These are phyloP conservation scores for Pelosia muscerda DNA, from an alignment of 2,888 invertebrate species.

Conservation along the genomic window DNA sequence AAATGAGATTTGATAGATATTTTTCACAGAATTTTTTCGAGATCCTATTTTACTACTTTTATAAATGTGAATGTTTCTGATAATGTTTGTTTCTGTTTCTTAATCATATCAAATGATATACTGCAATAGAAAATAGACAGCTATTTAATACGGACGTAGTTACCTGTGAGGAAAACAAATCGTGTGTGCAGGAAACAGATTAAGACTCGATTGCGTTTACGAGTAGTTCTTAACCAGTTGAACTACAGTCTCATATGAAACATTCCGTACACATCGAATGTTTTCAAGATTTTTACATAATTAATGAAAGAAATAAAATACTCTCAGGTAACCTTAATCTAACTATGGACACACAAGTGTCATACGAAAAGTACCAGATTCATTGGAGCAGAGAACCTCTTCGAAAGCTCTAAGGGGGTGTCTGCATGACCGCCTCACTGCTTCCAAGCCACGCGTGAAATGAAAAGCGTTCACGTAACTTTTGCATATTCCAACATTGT, in stretches of 20 bases:
- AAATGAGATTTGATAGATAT: background rate
- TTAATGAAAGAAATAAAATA: background rate
- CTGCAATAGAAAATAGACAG: too few species aligned
- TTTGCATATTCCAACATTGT: slow-evolving; percentile 28
- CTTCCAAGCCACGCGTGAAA: slow-evolving; percentile 28
- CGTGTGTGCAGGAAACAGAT: too few species aligned
- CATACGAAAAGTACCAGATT: slow-evolving; percentile 7
- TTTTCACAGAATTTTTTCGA: too few species aligned
- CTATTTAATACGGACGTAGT: too few species aligned
- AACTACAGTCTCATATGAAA: background rate
- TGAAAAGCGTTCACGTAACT: slow-evolving; percentile 28
- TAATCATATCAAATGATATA: too few species aligned
- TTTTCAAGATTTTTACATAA: too few species aligned
- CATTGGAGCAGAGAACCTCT: slow-evolving; percentile 16
- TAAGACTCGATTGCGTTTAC: too few species aligned
- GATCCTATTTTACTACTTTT: too few species aligned
- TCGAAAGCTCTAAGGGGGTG: slow-evolving; percentile 22
- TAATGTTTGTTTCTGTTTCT: too few species aligned
- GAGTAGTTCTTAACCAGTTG: too few species aligned
- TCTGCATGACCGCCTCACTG: slow-evolving; percentile 18
- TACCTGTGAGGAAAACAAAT: too few species aligned
- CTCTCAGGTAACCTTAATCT: background rate
- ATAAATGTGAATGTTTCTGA: too few species aligned
- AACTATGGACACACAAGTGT: slow-evolving; percentile 5
- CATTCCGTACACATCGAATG: background rate